Evolutionary conservation across 1,140 invertebrate species (phyloP).

Genomic region (Patella vulgata): DNA sequence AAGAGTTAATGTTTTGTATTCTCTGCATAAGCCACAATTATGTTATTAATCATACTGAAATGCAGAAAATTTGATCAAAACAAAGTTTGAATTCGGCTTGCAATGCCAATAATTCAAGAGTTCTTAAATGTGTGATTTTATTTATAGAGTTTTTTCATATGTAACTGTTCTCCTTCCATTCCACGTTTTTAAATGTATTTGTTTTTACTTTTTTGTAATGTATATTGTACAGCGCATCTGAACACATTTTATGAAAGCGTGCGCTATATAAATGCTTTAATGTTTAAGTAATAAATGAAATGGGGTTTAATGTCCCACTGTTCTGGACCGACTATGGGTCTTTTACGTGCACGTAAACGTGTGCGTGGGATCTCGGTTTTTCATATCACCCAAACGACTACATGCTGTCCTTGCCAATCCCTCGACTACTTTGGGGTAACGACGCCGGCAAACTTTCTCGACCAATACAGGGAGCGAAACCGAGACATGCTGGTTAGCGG

Average conservation of each 20-base stretch:
- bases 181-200: not conserved
- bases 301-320: too few species aligned
- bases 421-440: not conserved
- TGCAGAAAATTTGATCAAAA: not conserved
- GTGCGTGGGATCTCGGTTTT: not conserved
- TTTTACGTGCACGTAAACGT: not conserved
- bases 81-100: not conserved
- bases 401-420: not conserved
- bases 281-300: too few species aligned
- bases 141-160: constrained; percentile 12
- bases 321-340: not conserved
- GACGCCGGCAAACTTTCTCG: too few species aligned
- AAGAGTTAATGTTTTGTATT: constrained; percentile 10
- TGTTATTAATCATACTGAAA: too few species aligned
- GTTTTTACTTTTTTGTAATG: not conserved
- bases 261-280: too few species aligned
- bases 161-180: constrained; percentile 6
- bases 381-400: not conserved
- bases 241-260: too few species aligned
- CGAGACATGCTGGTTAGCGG: too few species aligned
- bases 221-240: too few species aligned
- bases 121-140: not conserved
- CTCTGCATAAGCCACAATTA: too few species aligned
- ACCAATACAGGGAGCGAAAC: too few species aligned
- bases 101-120: constrained; percentile 4